phyloP scores from a whole-genome alignment of 2,113 vertebrate genomes.

The Chloropsis cyanopogon region DNA sequence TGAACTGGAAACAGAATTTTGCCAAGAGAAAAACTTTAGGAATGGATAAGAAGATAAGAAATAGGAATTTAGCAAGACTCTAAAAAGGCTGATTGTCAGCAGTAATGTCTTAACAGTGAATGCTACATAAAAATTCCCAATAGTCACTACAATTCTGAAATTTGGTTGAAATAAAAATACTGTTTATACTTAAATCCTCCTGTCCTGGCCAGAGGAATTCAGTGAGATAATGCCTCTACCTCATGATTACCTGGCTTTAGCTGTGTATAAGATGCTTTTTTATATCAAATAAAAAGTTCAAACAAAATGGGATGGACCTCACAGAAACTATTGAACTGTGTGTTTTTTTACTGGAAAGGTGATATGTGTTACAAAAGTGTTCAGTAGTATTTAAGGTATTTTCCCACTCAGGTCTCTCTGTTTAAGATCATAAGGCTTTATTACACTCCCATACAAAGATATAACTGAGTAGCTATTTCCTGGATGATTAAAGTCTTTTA shows the following conservation, averaged over 20 bases:
- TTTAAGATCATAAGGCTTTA: neutral
- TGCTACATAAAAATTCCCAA: neutral
- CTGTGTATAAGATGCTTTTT: neutral
- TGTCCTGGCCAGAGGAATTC: neutral
- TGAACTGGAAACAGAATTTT: neutral
- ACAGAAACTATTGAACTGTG: neutral
- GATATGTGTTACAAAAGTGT: neutral
- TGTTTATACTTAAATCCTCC: neutral
- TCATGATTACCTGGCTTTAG: neutral
- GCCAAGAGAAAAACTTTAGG: neutral
- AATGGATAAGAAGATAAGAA: neutral
- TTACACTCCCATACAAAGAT: neutral
- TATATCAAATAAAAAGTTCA: neutral
- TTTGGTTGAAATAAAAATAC: neutral
- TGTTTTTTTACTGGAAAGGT: neutral
- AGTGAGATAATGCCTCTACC: neutral
- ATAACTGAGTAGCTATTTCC: constrained; percentile 5
- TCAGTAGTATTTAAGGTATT: neutral
- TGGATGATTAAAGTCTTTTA: neutral
- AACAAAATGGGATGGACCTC: neutral
- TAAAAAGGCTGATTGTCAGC: neutral
- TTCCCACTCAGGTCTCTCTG: neutral
- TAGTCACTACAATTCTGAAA: neutral
- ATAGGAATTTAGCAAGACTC: neutral
- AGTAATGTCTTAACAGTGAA: neutral